phyloP scores from a whole-genome alignment of 2,797 vertebrate species.

The Podarcis lilfordi region DNA sequence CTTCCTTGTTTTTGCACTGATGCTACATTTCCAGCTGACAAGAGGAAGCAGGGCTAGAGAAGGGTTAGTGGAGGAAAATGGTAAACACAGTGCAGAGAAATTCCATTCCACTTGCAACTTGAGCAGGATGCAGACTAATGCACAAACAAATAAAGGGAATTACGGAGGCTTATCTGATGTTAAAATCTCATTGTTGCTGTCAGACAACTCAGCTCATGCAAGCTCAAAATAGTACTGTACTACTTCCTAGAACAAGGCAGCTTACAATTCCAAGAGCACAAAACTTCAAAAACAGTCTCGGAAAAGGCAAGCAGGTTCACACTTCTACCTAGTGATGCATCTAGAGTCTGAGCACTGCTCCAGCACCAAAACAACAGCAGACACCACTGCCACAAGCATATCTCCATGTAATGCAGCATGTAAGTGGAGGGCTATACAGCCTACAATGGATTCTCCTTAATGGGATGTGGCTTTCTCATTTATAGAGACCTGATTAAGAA shows the following conservation, averaged over 20 bases:
- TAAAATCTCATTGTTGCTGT: not conserved
- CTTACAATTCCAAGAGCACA: constrained; percentile 13
- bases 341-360: not conserved
- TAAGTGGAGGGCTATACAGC: not conserved
- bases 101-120: constrained; percentile 14
- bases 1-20: not conserved
- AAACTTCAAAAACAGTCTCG: constrained; percentile 5
- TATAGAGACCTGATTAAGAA: not conserved
- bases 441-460: not conserved
- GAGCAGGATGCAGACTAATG: constrained; percentile 2
- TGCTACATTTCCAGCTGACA: not conserved
- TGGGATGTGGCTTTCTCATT: not conserved
- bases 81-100: not conserved
- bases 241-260: not conserved
- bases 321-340: rapidly evolving
- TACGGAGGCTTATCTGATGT: not conserved
- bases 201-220: not conserved
- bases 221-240: not conserved
- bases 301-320: not conserved
- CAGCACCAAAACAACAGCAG: not conserved
- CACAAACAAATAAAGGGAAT: not conserved
- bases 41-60: not conserved
- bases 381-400: not conserved
- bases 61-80: not conserved
- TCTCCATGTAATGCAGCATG: not conserved